These are phyloP conservation scores for Heliconius hortense DNA, from an alignment of 2,888 invertebrate species.

Conservation along the genomic window DNA sequence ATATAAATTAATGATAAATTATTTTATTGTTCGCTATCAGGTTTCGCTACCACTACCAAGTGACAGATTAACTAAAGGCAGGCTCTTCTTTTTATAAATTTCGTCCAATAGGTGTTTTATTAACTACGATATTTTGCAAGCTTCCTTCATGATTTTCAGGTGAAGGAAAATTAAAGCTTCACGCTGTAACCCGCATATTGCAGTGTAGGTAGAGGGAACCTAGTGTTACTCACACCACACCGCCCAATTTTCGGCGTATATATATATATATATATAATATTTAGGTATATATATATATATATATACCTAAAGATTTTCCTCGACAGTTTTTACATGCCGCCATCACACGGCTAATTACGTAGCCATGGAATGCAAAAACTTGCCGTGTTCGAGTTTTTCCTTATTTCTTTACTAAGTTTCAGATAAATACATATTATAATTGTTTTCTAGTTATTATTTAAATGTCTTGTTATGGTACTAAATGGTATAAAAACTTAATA, in stretches of 20 bases:
- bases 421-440: conserved; percentile 19
- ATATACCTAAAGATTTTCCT: conserved; percentile 24
- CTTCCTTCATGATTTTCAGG: too few relatives aligned
- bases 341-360: conserved; percentile 36
- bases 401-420: conserved; percentile 24
- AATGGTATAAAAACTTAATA: not conserved
- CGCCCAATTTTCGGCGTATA: not conserved
- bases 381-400: conserved; percentile 29
- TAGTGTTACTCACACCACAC: too few relatives aligned
- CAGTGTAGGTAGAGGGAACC: too few relatives aligned
- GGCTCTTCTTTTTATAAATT: too few relatives aligned
- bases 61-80: too few relatives aligned
- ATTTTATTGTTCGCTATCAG: too few relatives aligned
- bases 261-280: too few relatives aligned
- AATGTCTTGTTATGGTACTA: not conserved
- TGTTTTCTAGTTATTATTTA: conserved; percentile 3
- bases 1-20: not conserved
- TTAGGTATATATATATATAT: not conserved
- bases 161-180: too few relatives aligned
- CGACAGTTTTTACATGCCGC: conserved; percentile 31
- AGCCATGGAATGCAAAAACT: conserved; percentile 35
- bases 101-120: too few relatives aligned
- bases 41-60: too few relatives aligned
- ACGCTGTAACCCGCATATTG: too few relatives aligned
- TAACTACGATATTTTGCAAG: too few relatives aligned